phyloP scores from a whole-genome alignment of 1,140 invertebrate genomes.

The Paracyclopina nana region DNA sequence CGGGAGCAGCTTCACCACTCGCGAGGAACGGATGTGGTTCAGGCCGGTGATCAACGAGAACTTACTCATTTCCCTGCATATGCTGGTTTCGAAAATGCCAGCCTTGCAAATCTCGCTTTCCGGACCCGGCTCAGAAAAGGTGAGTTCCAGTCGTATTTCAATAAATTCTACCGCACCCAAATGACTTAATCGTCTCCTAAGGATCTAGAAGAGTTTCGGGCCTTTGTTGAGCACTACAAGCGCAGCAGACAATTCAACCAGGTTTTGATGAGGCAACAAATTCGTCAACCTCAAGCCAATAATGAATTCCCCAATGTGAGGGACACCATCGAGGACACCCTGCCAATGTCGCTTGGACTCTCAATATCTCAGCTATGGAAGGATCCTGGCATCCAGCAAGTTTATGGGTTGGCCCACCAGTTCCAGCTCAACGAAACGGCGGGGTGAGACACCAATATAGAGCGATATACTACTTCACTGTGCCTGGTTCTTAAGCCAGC shows the following conservation, averaged over 20 bases:
- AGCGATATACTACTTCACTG: too few relatives aligned
- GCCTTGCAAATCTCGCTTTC: too few relatives aligned
- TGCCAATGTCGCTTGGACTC: too few relatives aligned
- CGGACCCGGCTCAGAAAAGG: neutral
- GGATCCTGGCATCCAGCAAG: too few relatives aligned
- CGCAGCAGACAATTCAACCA: neutral
- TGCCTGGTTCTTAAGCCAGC: neutral
- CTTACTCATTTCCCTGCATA: neutral
- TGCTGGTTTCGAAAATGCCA: neutral
- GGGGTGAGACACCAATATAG: too few relatives aligned
- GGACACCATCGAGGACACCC: too few relatives aligned
- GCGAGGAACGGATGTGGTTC: neutral
- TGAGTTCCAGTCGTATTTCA: neutral
- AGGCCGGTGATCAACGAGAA: neutral
- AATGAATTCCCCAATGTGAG: too few relatives aligned
- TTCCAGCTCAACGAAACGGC: neutral
- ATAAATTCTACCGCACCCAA: neutral
- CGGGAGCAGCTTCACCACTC: neutral
- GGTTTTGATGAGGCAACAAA: too few relatives aligned
- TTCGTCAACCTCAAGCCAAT: too few relatives aligned
- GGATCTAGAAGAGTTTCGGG: neutral
- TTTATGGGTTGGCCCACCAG: neutral
- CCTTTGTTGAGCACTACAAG: neutral
- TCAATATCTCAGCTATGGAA: too few relatives aligned
- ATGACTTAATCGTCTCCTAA: neutral